These are phyloP conservation scores for Prinia subflava DNA, from an alignment of 2,113 vertebrate genomes.

Conservation along the genomic window DNA sequence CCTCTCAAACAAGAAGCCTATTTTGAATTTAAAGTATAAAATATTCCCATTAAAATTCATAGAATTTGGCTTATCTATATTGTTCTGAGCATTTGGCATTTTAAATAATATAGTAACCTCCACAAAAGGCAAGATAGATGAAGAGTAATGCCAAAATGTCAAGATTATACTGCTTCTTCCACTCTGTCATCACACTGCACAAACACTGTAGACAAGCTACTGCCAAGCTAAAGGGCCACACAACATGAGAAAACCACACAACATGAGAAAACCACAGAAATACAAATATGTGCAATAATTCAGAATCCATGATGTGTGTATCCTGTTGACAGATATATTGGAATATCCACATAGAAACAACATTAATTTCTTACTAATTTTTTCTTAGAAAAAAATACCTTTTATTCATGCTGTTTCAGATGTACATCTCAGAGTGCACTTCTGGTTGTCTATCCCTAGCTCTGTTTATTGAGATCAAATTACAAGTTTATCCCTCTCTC, in stretches of 20 bases:
- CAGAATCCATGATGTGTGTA: background rate
- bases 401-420: background rate
- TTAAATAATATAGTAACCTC: conserved; percentile 26
- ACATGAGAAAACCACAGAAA: background rate
- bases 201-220: background rate
- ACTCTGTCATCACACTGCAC: conserved; percentile 13
- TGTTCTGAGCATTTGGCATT: conserved; percentile 52
- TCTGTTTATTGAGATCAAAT: background rate
- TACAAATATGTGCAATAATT: background rate
- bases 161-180: conserved; percentile 10
- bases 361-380: background rate
- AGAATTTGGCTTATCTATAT: conserved; percentile 39
- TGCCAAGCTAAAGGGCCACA: background rate
- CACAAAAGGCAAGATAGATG: conserved; percentile 38
- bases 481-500: background rate
- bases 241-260: background rate
- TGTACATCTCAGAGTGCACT: background rate
- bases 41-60: conserved; percentile 44
- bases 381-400: background rate
- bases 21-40: conserved; percentile 29
- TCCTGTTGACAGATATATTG: background rate
- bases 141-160: conserved; percentile 52
- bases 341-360: background rate
- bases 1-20: conserved; percentile 20
- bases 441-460: background rate